These are phyloP conservation scores for Erythrocercus mccallii DNA, from an alignment of 2,113 vertebrate species.

Conservation along the genomic window DNA sequence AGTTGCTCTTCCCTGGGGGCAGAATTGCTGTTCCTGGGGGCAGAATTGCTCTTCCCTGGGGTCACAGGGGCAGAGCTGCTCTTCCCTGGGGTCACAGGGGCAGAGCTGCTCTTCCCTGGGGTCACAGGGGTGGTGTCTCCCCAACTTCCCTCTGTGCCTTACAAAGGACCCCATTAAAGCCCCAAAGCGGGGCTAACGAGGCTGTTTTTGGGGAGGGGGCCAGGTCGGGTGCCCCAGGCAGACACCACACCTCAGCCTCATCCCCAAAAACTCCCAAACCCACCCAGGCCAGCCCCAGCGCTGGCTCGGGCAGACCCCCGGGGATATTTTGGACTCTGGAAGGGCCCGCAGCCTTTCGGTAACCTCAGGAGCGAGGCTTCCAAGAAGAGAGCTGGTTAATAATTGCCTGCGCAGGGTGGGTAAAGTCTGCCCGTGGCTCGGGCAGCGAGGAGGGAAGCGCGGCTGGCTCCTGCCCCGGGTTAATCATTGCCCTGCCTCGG, in stretches of 20 bases:
- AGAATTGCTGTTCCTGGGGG: too few relatives aligned
- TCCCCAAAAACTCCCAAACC: not conserved
- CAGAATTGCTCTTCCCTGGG: too few relatives aligned
- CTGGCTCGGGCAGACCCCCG: accelerated
- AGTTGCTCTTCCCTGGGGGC: not conserved
- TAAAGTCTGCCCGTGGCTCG: not conserved
- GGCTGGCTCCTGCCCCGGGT: not conserved
- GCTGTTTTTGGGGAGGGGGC: accelerated
- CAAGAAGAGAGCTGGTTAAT: constrained; percentile 28
- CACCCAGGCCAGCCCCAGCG: not conserved
- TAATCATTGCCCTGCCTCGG: constrained; percentile 19
- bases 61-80: too few relatives aligned
- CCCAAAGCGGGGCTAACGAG: accelerated
- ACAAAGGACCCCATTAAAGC: accelerated
- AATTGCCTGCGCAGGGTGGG: not conserved
- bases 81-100: too few relatives aligned
- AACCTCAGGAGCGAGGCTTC: not conserved
- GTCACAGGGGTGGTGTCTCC: not conserved
- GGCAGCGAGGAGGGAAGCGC: not conserved
- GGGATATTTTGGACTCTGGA: not conserved
- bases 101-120: not conserved
- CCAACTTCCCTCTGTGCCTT: accelerated
- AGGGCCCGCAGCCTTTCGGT: not conserved
- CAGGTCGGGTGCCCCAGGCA: not conserved
- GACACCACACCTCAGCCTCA: accelerated